Evolutionary conservation across 1,140 invertebrate genomes (phyloP).

Genomic region (Drosophila leontia): DNA sequence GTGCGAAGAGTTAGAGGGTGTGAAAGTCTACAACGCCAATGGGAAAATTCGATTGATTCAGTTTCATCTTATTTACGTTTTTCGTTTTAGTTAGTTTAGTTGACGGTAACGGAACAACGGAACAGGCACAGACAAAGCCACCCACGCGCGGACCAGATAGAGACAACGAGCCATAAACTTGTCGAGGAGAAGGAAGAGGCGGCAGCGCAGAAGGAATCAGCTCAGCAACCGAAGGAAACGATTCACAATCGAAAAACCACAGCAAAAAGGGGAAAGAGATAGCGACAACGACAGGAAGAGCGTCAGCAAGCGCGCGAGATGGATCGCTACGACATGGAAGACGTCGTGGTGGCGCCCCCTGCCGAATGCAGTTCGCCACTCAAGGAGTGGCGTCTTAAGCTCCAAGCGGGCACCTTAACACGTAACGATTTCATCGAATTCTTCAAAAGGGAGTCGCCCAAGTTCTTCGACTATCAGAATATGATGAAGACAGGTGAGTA

Average conservation of each 20-base stretch:
- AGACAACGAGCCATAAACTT: slow-evolving; percentile 11
- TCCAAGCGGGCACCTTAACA: slow-evolving; percentile 66
- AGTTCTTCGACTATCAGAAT: slow-evolving; percentile 75
- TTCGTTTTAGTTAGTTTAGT: slow-evolving; percentile 15
- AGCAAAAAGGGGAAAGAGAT: background rate
- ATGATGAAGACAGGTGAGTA: slow-evolving; percentile 70
- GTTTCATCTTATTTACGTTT: slow-evolving; percentile 10
- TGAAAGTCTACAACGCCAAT: background rate
- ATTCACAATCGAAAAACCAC: background rate
- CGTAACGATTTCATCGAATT: slow-evolving; percentile 72
- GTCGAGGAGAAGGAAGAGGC: background rate
- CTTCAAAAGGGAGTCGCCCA: slow-evolving; percentile 72
- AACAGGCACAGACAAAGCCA: slow-evolving; percentile 40
- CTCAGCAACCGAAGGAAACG: background rate
- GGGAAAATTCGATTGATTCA: background rate
- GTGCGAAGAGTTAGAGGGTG: background rate
- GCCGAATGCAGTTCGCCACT: slow-evolving; percentile 65
- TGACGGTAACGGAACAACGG: slow-evolving; percentile 2
- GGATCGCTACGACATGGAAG: slow-evolving; percentile 82
- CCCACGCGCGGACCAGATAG: slow-evolving; percentile 11
- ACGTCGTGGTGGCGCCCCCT: slow-evolving; percentile 76
- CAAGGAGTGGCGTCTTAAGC: slow-evolving; percentile 82
- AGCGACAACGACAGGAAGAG: slow-evolving; percentile 9
- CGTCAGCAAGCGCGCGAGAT: slow-evolving; percentile 37
- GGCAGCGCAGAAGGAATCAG: slow-evolving; percentile 6